phyloP scores from a whole-genome alignment of 2,888 invertebrate species.

The Thymelicus sylvestris region DNA sequence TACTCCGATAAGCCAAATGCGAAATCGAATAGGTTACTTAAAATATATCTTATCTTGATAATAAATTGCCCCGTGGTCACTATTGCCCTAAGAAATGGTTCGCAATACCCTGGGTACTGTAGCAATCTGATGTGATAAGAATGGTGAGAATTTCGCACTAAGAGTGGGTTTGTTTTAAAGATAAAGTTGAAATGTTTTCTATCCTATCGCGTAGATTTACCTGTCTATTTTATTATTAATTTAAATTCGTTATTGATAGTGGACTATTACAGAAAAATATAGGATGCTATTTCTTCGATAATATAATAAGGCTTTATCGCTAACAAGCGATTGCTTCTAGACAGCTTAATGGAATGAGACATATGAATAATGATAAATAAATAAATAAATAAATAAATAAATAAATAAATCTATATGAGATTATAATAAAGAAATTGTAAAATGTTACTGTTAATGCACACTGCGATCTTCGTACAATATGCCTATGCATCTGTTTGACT shows the following conservation, averaged over 20 bases:
- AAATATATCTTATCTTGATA: constrained; percentile 37
- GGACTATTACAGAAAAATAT: no score
- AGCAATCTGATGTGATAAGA: constrained; percentile 28
- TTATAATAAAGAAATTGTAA: no score
- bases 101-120: constrained; percentile 26
- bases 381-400: no score
- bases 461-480: no score
- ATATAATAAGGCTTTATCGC: not conserved
- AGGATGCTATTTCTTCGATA: not conserved
- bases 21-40: constrained; percentile 39
- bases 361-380: no score
- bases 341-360: constrained; percentile 1
- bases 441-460: no score
- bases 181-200: constrained; percentile 19
- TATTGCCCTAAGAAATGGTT: constrained; percentile 32
- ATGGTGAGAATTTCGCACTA: constrained; percentile 28
- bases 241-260: not conserved
- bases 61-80: constrained; percentile 35
- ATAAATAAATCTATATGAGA: no score
- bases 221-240: constrained; percentile 1
- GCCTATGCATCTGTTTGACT: no score
- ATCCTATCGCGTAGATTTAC: not conserved
- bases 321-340: not conserved
- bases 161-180: constrained; percentile 26
- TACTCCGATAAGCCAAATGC: constrained; percentile 38